Evolutionary conservation across 2,888 invertebrate species (phyloP), one percentile per base, ranked within the genome.

Genomic region (Liopterus haemorrhoidalis): DNA sequence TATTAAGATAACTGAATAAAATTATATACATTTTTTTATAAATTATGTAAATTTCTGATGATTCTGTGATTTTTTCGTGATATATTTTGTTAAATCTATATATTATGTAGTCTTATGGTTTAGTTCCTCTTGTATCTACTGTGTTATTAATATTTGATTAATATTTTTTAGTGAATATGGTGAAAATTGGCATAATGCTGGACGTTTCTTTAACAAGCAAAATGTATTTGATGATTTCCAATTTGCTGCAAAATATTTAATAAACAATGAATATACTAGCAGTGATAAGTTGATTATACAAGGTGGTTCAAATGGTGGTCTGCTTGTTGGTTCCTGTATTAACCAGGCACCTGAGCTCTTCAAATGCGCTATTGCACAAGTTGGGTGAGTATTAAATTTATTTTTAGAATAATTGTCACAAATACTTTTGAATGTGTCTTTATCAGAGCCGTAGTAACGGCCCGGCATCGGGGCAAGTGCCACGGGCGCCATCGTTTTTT

Each of bases 191-290:
- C 96, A 97, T 70, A 88, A 94, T 65, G 87, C 77, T 4, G 99
- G 96, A 2, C 82, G 89, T 15, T 74, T 89, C 49, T 76, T 82
- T 2, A 92, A 94, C 63, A 99, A 97, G 65, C 96, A 97, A 71
- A 97, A 97, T 69, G 88, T 86, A 32, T 97, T 97, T 68, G 89
- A 96, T 69, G 99, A 99, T 73, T 96, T 99, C 70, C 88, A 90
- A 62, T 74, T 78, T 41, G 94, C 95, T 1, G 96, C 90, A 0
- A 83, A 94, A 67, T 93, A 86, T 72, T 78, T 97, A 31, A 76
- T 92, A 16, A 62, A 71, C 4, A 78, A 88, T 55, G 76, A 81
- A n/a, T 93, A 91, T 69, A 93, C 95, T 0, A 71, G 66, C 16
- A 71, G 81, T 6, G 68, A 75, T 40, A 85, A 83, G 64, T 65